Percentiles rank a stretch among this genome's conserved stretches.
Evolutionary conservation across 2,888 invertebrate genomes (phyloP).

Genomic region (Clepsis dumicolana): DNA sequence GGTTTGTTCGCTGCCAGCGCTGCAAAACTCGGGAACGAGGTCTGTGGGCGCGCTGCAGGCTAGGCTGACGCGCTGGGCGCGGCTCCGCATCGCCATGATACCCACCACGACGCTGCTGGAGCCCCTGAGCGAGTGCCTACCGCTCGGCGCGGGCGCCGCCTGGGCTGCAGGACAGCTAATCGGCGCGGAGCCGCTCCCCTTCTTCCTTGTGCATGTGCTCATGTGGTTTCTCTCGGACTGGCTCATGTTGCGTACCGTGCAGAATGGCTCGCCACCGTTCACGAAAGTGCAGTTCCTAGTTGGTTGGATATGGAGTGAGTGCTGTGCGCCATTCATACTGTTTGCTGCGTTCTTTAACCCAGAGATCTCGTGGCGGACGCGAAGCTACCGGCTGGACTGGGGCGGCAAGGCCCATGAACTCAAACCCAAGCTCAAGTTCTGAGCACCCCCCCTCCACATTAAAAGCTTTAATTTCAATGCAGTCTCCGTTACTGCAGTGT

Average conservation of each 20-base stretch:
- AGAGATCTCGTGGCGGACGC: slow-evolving; percentile 96
- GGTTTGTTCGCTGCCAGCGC: slow-evolving; percentile 96
- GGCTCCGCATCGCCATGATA: slow-evolving; percentile 97
- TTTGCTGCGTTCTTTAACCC: slow-evolving; percentile 95
- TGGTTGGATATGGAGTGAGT: slow-evolving; percentile 97
- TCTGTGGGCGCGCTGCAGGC: slow-evolving; percentile 95
- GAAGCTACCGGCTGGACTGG: slow-evolving; percentile 96
- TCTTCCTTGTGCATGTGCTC: slow-evolving; percentile 96
- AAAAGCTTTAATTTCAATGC: slow-evolving; percentile 79
- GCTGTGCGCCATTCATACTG: slow-evolving; percentile 95
- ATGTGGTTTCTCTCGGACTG: slow-evolving; percentile 99
- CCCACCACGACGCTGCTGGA: slow-evolving; percentile 96
- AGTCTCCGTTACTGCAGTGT: slow-evolving; percentile 42
- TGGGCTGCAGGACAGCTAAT: slow-evolving; percentile 95
- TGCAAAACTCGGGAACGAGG: slow-evolving; percentile 97
- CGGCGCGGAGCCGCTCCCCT: slow-evolving; percentile 95
- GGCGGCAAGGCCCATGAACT: slow-evolving; percentile 97
- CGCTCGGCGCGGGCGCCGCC: slow-evolving; percentile 96
- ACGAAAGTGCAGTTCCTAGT: slow-evolving; percentile 97
- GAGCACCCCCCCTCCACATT: slow-evolving; percentile 59
- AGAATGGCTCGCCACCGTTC: slow-evolving; percentile 97
- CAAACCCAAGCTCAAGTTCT: slow-evolving; percentile 90
- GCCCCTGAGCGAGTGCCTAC: slow-evolving; percentile 97
- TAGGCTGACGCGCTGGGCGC: slow-evolving; percentile 96
- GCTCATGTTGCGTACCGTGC: slow-evolving; percentile 94